phyloP scores from a whole-genome alignment of 2,888 invertebrate genomes.

The Ornithoptera priamus region DNA sequence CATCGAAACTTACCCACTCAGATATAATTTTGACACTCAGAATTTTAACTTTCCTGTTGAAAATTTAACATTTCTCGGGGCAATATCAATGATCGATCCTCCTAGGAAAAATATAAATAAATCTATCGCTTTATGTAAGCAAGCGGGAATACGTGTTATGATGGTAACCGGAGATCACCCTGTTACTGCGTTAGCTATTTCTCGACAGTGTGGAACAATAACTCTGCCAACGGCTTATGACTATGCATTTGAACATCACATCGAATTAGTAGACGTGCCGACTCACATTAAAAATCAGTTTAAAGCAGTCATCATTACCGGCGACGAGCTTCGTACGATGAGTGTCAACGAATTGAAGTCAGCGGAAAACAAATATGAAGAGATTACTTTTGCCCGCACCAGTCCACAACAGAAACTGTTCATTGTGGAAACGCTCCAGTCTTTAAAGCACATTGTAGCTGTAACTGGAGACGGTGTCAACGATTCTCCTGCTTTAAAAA shows the following conservation, averaged over 20 bases:
- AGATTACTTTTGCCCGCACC: slow-evolving; percentile 88
- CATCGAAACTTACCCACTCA: slow-evolving; percentile 67
- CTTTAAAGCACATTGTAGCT: slow-evolving; percentile 88
- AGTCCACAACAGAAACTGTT: slow-evolving; percentile 84
- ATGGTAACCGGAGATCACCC: slow-evolving; percentile 89
- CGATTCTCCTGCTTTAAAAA: slow-evolving; percentile 92
- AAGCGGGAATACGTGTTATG: slow-evolving; percentile 85
- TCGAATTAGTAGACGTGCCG: slow-evolving; percentile 76
- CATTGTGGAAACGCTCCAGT: slow-evolving; percentile 89
- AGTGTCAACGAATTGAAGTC: slow-evolving; percentile 75
- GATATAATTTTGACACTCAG: slow-evolving; percentile 79
- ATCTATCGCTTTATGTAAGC: slow-evolving; percentile 83
- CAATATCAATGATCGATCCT: slow-evolving; percentile 87
- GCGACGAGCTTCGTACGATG: slow-evolving; percentile 81
- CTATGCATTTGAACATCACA: slow-evolving; percentile 82
- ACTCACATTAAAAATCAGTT: slow-evolving; percentile 66
- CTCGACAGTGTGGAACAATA: slow-evolving; percentile 83
- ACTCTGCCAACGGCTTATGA: slow-evolving; percentile 84
- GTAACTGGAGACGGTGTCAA: slow-evolving; percentile 95
- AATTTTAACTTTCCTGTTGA: slow-evolving; percentile 83
- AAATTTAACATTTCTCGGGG: slow-evolving; percentile 80
- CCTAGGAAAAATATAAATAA: slow-evolving; percentile 83
- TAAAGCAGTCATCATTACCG: slow-evolving; percentile 65
- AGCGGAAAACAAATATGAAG: slow-evolving; percentile 80
- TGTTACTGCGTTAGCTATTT: slow-evolving; percentile 86